Evolutionary conservation across 1,140 invertebrate species (phyloP), one percentile per base, ranked within the genome.

Genomic region (Steinernema khuongi): DNA sequence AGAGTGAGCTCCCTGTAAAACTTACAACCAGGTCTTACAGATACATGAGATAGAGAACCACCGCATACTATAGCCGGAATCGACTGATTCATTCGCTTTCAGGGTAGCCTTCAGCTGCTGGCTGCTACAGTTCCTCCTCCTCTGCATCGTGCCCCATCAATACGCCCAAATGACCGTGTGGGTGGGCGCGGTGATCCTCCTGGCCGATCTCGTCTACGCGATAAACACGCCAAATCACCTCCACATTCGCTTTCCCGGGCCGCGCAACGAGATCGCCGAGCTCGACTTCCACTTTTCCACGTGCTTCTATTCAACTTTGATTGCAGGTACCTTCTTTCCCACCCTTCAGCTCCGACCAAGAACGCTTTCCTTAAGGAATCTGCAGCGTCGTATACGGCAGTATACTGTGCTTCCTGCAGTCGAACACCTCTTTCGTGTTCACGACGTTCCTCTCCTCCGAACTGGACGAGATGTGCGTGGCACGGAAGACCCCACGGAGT

Each of bases 391-490:
- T 60, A 60, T 60, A 60, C 50, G 50, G 50, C 19, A 60, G 50
- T 60, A 60, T 60, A 60, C 50, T 60, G 11, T 60, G 50, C 14
- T 60, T 60, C 50, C 50, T 60, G 50, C 50, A 60, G 50, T 60
- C 50, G 11, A 7, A 60, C 50, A 60, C 50, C 11, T 11, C 50
- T 11, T 60, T 60, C 50, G 50, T 60, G 50, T 60, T 60, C 50
- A 11, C 11, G 14, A 60, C 50, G 50, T 60, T 60, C 50, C 50
- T 60, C 50, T 60, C 50, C 50, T 60, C 50, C 50, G 50, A 60
- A 7, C 50, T 60, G 50, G 50, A 60, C 50, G 50, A 60, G 50
- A 60, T 60, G 50, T 60, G 50, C 50, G 50, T 60, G 50, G 26
- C 50, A 60, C 50, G 50, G 19, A 11, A 22, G 50, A 7, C 22